Evolutionary conservation across 1,140 invertebrate species (phyloP).

Genomic region (Oryctes rhinoceros): DNA sequence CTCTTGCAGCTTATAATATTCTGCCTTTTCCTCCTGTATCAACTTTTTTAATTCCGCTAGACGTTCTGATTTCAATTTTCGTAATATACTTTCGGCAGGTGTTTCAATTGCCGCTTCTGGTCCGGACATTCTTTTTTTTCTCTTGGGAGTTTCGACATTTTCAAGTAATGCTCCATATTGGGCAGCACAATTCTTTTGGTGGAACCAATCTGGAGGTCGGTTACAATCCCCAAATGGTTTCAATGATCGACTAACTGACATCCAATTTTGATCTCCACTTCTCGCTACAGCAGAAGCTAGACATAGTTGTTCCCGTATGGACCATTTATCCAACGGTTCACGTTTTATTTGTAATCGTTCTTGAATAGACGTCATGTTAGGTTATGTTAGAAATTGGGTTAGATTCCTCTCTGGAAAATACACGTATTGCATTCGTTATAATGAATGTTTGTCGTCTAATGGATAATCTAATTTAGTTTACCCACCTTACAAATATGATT

Average conservation of each 20-base stretch:
- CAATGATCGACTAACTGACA: slow-evolving; percentile 82
- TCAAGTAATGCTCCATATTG: slow-evolving; percentile 88
- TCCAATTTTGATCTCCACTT: slow-evolving; percentile 95
- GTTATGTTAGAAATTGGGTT: slow-evolving; percentile 17
- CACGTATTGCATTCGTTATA: too few species aligned
- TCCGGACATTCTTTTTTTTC: slow-evolving; percentile 80
- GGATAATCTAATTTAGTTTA: too few species aligned
- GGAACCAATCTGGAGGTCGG: slow-evolving; percentile 88
- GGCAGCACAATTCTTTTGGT: slow-evolving; percentile 82
- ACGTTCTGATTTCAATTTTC: slow-evolving; percentile 79
- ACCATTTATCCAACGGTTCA: slow-evolving; percentile 83
- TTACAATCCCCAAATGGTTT: slow-evolving; percentile 78
- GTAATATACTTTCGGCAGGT: slow-evolving; percentile 81
- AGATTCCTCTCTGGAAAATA: background rate
- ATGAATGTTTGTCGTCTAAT: too few species aligned
- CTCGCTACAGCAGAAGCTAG: slow-evolving; percentile 86
- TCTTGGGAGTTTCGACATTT: slow-evolving; percentile 85
- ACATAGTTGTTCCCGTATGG: slow-evolving; percentile 81
- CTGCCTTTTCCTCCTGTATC: slow-evolving; percentile 73
- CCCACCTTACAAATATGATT: too few species aligned
- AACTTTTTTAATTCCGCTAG: slow-evolving; percentile 78
- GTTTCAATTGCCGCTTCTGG: slow-evolving; percentile 70
- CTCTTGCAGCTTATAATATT: slow-evolving; percentile 75
- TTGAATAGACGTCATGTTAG: slow-evolving; percentile 66
- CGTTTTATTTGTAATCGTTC: slow-evolving; percentile 73